Evolutionary conservation across 2,113 vertebrate genomes (phyloP).

Genomic region (Ahaetulla prasina): DNA sequence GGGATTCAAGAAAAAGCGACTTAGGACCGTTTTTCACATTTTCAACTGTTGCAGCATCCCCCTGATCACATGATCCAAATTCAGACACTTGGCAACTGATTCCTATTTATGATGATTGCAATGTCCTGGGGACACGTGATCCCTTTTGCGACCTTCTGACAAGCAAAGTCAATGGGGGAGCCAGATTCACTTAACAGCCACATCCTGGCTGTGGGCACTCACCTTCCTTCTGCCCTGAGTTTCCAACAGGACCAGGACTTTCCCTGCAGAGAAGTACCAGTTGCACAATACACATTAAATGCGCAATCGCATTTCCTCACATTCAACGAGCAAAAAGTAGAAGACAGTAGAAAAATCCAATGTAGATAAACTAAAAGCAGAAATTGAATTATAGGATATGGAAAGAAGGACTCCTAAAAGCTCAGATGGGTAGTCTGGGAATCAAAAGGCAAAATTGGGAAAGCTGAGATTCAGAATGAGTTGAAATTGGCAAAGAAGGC

Average conservation of each 20-base stretch:
- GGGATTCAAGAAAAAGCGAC: too few relatives aligned
- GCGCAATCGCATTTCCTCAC: neutral
- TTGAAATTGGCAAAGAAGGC: neutral
- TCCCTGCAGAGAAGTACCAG: neutral
- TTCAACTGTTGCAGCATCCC: too few relatives aligned
- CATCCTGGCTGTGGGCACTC: neutral
- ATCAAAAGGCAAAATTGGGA: neutral
- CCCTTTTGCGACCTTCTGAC: too few relatives aligned
- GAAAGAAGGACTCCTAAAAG: neutral
- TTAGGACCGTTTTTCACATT: too few relatives aligned
- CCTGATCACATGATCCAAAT: too few relatives aligned
- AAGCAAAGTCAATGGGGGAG: too few relatives aligned
- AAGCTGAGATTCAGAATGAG: neutral
- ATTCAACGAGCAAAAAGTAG: neutral
- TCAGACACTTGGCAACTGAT: too few relatives aligned
- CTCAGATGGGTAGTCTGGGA: neutral
- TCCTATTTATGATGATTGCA: too few relatives aligned
- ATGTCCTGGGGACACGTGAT: too few relatives aligned
- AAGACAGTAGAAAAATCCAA: neutral
- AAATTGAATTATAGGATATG: neutral
- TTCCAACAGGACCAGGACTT: neutral
- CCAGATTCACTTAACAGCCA: neutral
- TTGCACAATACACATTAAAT: neutral
- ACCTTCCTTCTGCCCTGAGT: neutral
- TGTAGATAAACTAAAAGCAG: neutral